phyloP scores from a whole-genome alignment of 2,888 invertebrate species.

The Ceramica pisi region DNA sequence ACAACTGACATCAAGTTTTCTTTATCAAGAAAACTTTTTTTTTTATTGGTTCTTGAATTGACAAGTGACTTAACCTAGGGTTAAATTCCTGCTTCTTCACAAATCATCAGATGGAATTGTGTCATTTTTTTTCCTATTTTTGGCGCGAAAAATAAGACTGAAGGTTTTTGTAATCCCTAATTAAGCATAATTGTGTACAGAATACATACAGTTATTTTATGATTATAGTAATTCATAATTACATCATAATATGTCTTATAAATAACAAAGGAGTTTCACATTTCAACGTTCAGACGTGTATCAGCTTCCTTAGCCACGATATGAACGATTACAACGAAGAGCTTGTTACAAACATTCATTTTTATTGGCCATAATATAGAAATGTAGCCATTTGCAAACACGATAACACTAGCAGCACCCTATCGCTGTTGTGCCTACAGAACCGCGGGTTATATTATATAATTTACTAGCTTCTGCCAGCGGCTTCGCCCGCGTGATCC shows the following conservation, averaged over 20 bases:
- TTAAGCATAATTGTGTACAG: neutral
- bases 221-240: neutral
- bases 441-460: constrained; percentile 26
- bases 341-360: constrained; percentile 19
- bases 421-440: constrained; percentile 15
- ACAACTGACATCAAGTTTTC: neutral
- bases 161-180: neutral
- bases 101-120: neutral
- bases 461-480: too few relatives aligned
- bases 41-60: constrained; percentile 1
- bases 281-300: constrained; percentile 1
- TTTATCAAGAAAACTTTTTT: neutral
- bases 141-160: neutral
- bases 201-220: constrained; percentile 16
- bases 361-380: constrained; percentile 20
- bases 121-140: neutral
- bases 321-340: constrained; percentile 27
- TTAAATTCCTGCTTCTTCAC: neutral
- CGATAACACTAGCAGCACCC: constrained; percentile 31
- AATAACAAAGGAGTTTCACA: constrained; percentile 8
- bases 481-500: too few relatives aligned
- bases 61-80: neutral
- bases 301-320: constrained; percentile 6
- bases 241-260: constrained; percentile 22
- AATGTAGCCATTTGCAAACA: constrained; percentile 8